Evolutionary conservation across 2,797 vertebrate genomes (phyloP).

Genomic region (Capromys pilorides): DNA sequence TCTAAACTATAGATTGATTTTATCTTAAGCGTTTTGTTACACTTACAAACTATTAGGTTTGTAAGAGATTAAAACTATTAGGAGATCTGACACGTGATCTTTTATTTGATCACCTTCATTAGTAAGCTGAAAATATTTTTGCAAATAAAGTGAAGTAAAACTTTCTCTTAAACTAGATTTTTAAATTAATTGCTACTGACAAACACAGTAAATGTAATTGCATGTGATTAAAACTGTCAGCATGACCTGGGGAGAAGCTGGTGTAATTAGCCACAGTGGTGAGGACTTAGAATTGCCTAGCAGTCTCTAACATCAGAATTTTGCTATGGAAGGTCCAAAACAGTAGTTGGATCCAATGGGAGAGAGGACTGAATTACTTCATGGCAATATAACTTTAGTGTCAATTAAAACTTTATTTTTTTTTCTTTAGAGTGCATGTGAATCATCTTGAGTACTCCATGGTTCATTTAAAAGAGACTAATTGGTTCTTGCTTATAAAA

Average conservation of each 20-base stretch:
- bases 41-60: not conserved
- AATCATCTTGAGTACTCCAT: constrained; percentile 57
- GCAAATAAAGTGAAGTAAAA: constrained; percentile 23
- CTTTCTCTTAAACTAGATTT: constrained; percentile 50
- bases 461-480: constrained; percentile 46
- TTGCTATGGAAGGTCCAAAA: constrained; percentile 26
- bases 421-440: constrained; percentile 41
- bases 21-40: constrained; percentile 38
- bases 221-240: constrained; percentile 52
- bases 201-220: constrained; percentile 51
- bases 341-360: not conserved
- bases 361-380: constrained; percentile 53
- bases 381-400: constrained; percentile 23
- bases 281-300: not conserved
- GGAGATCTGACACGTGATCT: constrained; percentile 43
- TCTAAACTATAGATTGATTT: not conserved
- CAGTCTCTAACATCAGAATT: constrained; percentile 18
- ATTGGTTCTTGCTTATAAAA: constrained; percentile 52
- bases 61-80: constrained; percentile 3
- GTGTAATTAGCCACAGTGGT: not conserved
- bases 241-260: constrained; percentile 27
- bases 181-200: constrained; percentile 51
- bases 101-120: not conserved
- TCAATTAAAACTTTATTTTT: constrained; percentile 61
- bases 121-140: constrained; percentile 49